A percentile compares a stretch with the other conserved stretches of the same genome.
These are phyloP conservation scores for Heliangelus exortis DNA, from an alignment of 2,797 vertebrate species.

Conservation along the genomic window DNA sequence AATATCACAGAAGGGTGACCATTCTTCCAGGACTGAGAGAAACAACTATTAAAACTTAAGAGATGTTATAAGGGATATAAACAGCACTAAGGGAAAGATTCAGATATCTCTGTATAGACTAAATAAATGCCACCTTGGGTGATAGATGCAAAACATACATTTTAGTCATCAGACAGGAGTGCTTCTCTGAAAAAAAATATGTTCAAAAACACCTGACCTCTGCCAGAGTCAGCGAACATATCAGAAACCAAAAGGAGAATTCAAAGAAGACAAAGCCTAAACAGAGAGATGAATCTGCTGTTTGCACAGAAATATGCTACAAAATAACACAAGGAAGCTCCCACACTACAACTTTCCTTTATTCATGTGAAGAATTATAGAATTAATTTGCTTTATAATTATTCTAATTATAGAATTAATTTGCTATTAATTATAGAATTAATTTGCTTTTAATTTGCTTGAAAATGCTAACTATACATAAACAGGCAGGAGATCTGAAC, in stretches of 20 bases:
- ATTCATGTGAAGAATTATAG: not conserved
- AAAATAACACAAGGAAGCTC: not conserved
- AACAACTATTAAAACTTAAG: not conserved
- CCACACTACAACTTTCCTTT: not conserved
- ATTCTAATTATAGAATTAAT: not conserved
- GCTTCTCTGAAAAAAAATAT: not conserved
- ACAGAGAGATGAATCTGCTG: not conserved
- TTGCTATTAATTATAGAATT: not conserved
- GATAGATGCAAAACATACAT: not conserved
- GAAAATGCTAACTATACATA: not conserved
- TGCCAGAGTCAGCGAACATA: not conserved
- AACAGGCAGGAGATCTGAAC: not conserved
- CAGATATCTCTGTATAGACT: not conserved
- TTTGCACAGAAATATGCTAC: not conserved
- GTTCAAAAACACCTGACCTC: not conserved
- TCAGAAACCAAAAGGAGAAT: not conserved
- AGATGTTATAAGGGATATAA: not conserved
- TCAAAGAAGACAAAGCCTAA: not conserved
- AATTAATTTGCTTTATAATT: not conserved
- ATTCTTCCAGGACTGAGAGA: not conserved
- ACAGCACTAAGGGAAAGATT: not conserved
- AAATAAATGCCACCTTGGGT: not conserved
- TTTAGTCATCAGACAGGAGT: not conserved
- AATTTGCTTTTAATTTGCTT: not conserved
- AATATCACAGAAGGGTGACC: fast-evolving